phyloP scores from a whole-genome alignment of 2,797 vertebrate genomes.

The Phylloscopus collybita region DNA sequence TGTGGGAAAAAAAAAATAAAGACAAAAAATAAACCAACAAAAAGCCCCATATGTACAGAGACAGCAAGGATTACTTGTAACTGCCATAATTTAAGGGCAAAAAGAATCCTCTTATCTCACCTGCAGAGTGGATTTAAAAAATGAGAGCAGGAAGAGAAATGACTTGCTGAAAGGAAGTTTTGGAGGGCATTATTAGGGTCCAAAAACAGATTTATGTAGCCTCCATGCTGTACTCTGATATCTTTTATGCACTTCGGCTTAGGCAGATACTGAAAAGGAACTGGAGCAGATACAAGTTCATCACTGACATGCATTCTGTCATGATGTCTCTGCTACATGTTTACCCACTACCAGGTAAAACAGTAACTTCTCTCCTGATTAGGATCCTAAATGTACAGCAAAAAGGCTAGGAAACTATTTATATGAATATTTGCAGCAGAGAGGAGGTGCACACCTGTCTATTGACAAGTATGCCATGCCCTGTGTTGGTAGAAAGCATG shows the following conservation, averaged over 20 bases:
- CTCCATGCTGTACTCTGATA: not conserved
- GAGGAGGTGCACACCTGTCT: fast-evolving
- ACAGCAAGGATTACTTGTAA: slow-evolving; percentile 38
- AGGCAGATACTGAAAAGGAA: not conserved
- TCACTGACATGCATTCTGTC: not conserved
- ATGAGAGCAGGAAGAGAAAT: slow-evolving; percentile 26
- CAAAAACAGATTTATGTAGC: not conserved
- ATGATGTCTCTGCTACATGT: fast-evolving
- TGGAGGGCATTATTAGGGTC: not conserved
- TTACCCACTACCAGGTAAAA: not conserved
- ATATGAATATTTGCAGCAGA: not conserved
- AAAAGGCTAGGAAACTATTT: not conserved
- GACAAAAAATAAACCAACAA: not conserved
- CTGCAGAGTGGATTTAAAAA: slow-evolving; percentile 40
- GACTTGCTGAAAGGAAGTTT: slow-evolving; percentile 17
- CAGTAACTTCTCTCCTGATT: not conserved
- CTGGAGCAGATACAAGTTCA: not conserved
- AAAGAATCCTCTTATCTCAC: slow-evolving; percentile 40
- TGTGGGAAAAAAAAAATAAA: not conserved
- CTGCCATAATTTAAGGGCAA: slow-evolving; percentile 31
- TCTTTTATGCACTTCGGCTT: not conserved
- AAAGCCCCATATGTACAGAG: not conserved
- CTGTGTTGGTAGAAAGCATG: not conserved
- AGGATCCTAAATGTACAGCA: not conserved
- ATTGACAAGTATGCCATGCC: not conserved